phyloP scores from a whole-genome alignment of 2,888 invertebrate genomes.

The Philonicus albiceps region DNA sequence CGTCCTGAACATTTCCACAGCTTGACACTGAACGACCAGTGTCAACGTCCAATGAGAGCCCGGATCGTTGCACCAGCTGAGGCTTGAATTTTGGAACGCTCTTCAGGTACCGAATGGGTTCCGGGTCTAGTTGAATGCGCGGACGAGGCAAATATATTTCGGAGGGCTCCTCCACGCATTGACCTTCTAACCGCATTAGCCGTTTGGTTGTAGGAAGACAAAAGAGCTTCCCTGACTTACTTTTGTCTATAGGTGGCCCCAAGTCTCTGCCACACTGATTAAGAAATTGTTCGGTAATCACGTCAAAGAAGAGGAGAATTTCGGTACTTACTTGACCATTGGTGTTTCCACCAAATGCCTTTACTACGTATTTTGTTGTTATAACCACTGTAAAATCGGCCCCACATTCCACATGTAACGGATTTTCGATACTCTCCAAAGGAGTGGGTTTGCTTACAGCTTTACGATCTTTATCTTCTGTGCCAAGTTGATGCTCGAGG shows the following conservation, averaged over 20 bases:
- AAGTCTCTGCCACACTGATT: constrained; percentile 60
- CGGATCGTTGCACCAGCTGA: constrained; percentile 58
- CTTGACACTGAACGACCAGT: constrained; percentile 53
- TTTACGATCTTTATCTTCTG: constrained; percentile 61
- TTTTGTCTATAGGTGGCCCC: constrained; percentile 58
- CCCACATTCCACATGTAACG: constrained; percentile 62
- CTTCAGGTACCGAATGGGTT: constrained; percentile 62
- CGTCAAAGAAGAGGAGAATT: no score
- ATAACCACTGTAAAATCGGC: constrained; percentile 63
- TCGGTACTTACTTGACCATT: constrained; percentile 57
- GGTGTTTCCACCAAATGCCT: constrained; percentile 63
- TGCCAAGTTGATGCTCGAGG: constrained; percentile 87
- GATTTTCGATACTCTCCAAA: constrained; percentile 59
- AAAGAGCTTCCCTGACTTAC: constrained; percentile 59
- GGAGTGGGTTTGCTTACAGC: constrained; percentile 59
- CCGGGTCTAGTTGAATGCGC: constrained; percentile 58
- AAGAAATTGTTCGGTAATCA: neutral
- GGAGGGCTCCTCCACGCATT: constrained; percentile 61
- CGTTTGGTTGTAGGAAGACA: constrained; percentile 62
- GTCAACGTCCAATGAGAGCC: constrained; percentile 54
- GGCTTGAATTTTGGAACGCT: constrained; percentile 60
- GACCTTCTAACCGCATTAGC: constrained; percentile 62
- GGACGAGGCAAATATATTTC: constrained; percentile 61
- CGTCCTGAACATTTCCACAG: constrained; percentile 48
- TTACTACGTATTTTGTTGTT: constrained; percentile 60